These are phyloP conservation scores for Sinhomidia bicolor DNA, from an alignment of 2,888 invertebrate genomes.

Conservation along the genomic window DNA sequence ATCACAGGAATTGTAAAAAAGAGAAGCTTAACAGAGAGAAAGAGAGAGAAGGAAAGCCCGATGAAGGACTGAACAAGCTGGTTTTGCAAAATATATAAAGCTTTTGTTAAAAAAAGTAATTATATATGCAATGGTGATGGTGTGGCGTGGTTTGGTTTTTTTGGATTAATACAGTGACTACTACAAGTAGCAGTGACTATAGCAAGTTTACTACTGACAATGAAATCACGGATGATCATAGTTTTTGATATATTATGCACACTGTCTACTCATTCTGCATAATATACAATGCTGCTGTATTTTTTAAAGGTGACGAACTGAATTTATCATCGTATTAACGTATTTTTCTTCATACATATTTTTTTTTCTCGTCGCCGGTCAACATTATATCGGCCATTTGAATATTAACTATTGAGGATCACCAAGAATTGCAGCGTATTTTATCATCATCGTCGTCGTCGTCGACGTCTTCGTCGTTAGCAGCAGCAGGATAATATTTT, in stretches of 20 bases:
- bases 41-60: neutral
- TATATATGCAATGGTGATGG: constrained; percentile 31
- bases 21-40: too few species aligned
- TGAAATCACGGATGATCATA: too few species aligned
- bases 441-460: too few species aligned
- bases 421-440: neutral
- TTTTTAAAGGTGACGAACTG: constrained; percentile 43
- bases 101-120: constrained; percentile 17
- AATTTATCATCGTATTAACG: constrained; percentile 38
- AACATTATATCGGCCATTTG: constrained; percentile 34
- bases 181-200: too few species aligned
- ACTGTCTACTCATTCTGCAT: too few species aligned
- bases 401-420: constrained; percentile 7
- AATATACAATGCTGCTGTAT: too few species aligned
- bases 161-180: constrained; percentile 33
- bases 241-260: too few species aligned
- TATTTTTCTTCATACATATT: constrained; percentile 41
- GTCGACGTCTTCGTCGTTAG: too few species aligned
- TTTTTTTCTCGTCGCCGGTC: neutral
- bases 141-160: too few species aligned
- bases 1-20: too few species aligned
- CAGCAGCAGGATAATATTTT: constrained; percentile 12
- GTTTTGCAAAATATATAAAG: constrained; percentile 48
- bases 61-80: constrained; percentile 39
- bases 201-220: neutral